Percentiles rank a stretch among this genome's conserved stretches.
These are phyloP conservation scores for Caloenas nicobarica DNA, from an alignment of 2,113 vertebrate species.

Conservation along the genomic window DNA sequence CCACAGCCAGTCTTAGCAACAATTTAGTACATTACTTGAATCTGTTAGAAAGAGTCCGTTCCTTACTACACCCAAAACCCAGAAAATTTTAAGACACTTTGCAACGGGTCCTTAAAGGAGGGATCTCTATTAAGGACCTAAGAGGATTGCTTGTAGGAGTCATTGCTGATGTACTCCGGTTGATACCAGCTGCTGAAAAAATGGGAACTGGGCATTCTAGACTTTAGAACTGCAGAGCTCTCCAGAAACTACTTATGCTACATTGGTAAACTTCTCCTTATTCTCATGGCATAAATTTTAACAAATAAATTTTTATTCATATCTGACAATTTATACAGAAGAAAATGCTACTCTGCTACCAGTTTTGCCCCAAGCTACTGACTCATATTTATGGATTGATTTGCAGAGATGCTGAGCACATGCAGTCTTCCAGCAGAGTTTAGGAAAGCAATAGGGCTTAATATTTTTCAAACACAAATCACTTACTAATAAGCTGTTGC, in stretches of 20 bases:
- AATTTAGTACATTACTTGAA: not conserved
- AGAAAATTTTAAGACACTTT: not conserved
- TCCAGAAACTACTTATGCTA: not conserved
- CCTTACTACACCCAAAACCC: not conserved
- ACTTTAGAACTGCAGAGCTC: not conserved
- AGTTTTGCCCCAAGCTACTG: not conserved
- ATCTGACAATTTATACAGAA: not conserved
- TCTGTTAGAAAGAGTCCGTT: not conserved
- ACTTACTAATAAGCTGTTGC: not conserved
- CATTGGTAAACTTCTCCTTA: not conserved
- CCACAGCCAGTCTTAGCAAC: not conserved
- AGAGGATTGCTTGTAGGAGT: not conserved
- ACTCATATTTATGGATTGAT: not conserved
- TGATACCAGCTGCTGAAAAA: not conserved
- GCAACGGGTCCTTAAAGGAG: not conserved
- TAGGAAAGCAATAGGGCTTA: not conserved
- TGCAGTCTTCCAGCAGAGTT: not conserved
- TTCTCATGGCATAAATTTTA: not conserved
- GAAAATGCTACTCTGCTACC: not conserved
- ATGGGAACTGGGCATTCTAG: not conserved
- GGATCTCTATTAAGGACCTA: not conserved
- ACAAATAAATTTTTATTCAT: not conserved
- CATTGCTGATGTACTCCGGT: not conserved
- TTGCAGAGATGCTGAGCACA: slow-evolving; percentile 16
- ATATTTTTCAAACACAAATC: not conserved